Evolutionary conservation across 2,888 invertebrate genomes (phyloP).

Genomic region (Synanthedon formicaeformis): DNA sequence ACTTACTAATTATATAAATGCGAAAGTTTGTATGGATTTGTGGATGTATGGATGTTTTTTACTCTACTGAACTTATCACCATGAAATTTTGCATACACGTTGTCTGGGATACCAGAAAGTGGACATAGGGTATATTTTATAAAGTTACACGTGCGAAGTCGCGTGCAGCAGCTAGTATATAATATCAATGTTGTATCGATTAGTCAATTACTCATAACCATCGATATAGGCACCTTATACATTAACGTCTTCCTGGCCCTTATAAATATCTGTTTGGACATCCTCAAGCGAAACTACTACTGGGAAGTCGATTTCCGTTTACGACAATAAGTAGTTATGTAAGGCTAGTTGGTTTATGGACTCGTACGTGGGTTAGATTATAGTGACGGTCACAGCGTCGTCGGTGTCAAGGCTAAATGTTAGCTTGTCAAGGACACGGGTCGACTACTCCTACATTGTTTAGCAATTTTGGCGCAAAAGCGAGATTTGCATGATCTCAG

Average conservation of each 20-base stretch:
- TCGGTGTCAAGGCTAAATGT: slow-evolving; percentile 4
- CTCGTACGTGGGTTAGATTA: slow-evolving; percentile 1
- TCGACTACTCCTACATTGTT: neutral
- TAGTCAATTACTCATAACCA: too few species aligned
- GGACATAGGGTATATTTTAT: too few species aligned
- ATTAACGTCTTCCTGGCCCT: neutral
- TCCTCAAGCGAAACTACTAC: neutral
- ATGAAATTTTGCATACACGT: too few species aligned
- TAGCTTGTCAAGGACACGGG: slow-evolving; percentile 1
- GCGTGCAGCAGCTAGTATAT: too few species aligned
- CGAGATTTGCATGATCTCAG: neutral
- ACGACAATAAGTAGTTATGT: slow-evolving; percentile 1
- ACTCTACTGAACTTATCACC: too few species aligned
- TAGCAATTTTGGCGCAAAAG: neutral
- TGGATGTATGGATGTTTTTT: too few species aligned
- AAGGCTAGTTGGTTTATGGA: slow-evolving; percentile 1
- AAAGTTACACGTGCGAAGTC: too few species aligned
- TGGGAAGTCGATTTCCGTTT: slow-evolving; percentile 13
- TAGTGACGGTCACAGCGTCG: neutral
- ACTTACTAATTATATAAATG: too few species aligned
- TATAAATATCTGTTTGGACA: neutral
- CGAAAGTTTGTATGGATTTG: too few species aligned
- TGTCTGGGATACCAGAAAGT: too few species aligned
- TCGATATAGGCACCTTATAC: neutral
- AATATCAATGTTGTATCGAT: too few species aligned